These are phyloP conservation scores for Apodemus sylvaticus DNA, from an alignment of 2,113 vertebrate genomes.

Conservation along the genomic window DNA sequence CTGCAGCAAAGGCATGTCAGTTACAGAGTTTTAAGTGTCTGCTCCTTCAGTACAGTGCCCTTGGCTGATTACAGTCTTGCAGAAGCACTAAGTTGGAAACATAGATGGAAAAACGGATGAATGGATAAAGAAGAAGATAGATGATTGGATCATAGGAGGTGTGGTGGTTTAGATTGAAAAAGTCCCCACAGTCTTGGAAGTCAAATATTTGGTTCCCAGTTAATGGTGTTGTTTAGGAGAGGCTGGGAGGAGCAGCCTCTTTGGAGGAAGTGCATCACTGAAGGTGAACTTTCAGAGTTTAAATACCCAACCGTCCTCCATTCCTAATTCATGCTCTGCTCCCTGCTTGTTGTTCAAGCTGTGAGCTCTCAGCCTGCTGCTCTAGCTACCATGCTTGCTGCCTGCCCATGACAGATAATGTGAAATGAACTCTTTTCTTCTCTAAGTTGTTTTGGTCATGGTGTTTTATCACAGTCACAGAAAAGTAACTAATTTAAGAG, in stretches of 20 bases:
- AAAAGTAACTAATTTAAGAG: background rate
- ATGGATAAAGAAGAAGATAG: background rate
- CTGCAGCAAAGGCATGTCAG: background rate
- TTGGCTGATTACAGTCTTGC: background rate
- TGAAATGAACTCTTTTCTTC: background rate
- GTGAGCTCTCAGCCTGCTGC: background rate
- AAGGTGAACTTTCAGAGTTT: background rate
- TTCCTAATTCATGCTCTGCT: background rate
- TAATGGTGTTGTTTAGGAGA: background rate
- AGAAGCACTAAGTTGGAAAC: background rate
- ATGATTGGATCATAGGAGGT: background rate
- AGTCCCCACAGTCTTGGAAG: background rate
- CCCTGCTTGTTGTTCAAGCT: background rate
- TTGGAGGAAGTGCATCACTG: background rate
- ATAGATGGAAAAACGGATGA: background rate
- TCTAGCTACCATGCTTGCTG: background rate
- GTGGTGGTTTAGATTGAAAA: background rate
- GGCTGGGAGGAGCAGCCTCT: background rate
- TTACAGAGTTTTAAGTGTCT: background rate
- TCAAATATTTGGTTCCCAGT: background rate
- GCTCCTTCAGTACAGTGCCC: background rate
- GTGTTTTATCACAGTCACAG: background rate
- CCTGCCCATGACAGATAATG: background rate
- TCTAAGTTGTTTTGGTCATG: background rate
- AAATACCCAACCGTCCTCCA: background rate